A percentile compares a stretch with the other conserved stretches of the same genome.
Conservation (phyloP, 2,888 invertebrate genomes). For the Tetragonisca angustula region DNA sequence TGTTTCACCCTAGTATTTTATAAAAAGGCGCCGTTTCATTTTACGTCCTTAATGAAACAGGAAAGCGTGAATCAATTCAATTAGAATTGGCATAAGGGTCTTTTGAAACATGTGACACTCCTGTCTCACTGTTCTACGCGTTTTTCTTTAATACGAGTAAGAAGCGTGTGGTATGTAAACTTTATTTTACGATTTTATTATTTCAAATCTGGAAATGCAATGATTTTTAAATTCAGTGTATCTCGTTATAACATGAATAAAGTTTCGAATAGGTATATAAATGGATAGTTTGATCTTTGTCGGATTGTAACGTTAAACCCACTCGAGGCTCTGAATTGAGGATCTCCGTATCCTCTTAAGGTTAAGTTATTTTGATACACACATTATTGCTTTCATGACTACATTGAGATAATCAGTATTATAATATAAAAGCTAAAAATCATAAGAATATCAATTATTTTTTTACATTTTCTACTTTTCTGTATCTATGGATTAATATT, state of each 20-base stretch:
- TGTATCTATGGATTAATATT: not conserved
- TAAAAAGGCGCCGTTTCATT: constrained; percentile 24
- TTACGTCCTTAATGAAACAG: constrained; percentile 35
- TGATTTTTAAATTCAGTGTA: not conserved
- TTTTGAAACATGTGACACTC: constrained; percentile 33
- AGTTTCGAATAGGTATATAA: not conserved
- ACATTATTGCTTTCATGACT: not conserved
- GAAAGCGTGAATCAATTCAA: constrained; percentile 52
- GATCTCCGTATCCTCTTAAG: constrained; percentile 11
- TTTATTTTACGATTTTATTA: not conserved
- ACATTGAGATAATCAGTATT: not conserved
- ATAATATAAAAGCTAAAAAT: not conserved
- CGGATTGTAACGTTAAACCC: constrained; percentile 39
- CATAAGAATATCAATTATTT: not conserved
- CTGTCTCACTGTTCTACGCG: not conserved
- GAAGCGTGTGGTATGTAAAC: no score
- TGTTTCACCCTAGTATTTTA: not conserved
- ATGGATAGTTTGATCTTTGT: constrained; percentile 1
- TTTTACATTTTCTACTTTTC: not conserved
- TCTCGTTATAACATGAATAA: not conserved
- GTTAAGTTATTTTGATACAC: constrained; percentile 12
- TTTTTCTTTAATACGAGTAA: not conserved
- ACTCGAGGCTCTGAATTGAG: constrained; percentile 21
- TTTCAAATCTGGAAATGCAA: not conserved
- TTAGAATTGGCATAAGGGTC: constrained; percentile 38